Conservation (phyloP, 2,888 invertebrate species). For the Parapristionchus giblindavisi region DNA sequence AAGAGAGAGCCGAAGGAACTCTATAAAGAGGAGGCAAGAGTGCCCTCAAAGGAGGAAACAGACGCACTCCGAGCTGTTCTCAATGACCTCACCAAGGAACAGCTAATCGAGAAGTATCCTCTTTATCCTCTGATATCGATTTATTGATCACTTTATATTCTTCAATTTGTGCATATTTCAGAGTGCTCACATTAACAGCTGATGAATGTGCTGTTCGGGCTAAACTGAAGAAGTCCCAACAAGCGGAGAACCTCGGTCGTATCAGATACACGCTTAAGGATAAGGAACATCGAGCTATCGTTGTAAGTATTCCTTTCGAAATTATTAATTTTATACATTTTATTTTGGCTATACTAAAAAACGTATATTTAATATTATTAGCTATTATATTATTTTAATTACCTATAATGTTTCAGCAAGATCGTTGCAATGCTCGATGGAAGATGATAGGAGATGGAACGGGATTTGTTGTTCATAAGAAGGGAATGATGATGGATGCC, state of each 20-base stretch:
- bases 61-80: too few species aligned
- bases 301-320: neutral
- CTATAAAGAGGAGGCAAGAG: too few species aligned
- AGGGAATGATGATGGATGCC: constrained; percentile 28
- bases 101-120: constrained; percentile 20
- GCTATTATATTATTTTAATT: neutral
- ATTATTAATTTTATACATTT: neutral
- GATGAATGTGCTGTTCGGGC: neutral
- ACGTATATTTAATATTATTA: neutral
- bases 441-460: constrained; percentile 16
- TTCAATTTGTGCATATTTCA: too few species aligned
- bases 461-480: neutral
- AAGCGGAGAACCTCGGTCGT: neutral
- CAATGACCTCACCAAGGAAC: constrained; percentile 34
- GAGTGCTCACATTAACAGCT: neutral
- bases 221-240: neutral
- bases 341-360: neutral
- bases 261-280: constrained; percentile 36
- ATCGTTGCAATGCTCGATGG: constrained; percentile 35
- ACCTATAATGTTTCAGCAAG: too few species aligned
- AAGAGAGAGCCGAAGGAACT: too few species aligned
- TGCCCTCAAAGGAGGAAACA: too few species aligned
- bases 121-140: too few species aligned
- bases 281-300: constrained; percentile 32
- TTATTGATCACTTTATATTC: too few species aligned